Conservation (phyloP, 1,140 invertebrate species). For the Homarus americanus region DNA sequence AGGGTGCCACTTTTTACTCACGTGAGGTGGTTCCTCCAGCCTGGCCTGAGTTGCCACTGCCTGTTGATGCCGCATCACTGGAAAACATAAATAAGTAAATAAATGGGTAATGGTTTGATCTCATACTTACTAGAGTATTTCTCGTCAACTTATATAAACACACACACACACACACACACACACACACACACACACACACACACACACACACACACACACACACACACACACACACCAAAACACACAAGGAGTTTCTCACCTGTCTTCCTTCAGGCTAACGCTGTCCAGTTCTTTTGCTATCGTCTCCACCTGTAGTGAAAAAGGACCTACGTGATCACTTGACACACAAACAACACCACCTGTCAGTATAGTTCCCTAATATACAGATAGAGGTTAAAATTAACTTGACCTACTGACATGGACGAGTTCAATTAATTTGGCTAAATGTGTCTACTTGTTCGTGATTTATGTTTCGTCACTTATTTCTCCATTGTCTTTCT, state of each 20-base stretch:
- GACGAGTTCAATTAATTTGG: no score
- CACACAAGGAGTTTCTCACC: neutral
- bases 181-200: conserved; percentile 1
- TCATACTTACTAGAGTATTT: neutral
- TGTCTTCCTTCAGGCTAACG: neutral
- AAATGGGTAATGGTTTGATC: neutral
- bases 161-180: conserved; percentile 12
- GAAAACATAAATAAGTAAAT: neutral
- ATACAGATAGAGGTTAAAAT: no score
- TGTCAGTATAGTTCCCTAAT: no score
- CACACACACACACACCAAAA: no score
- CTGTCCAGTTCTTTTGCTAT: neutral
- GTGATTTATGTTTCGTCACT: no score
- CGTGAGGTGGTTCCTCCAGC: neutral
- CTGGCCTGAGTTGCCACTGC: neutral
- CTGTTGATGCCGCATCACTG: neutral
- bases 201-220: no score
- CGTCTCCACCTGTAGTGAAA: neutral
- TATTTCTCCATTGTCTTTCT: no score
- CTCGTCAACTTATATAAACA: neutral
- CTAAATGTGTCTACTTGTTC: no score
- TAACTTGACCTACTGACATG: no score
- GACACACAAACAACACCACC: no score
- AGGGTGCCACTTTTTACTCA: neutral
- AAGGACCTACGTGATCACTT: no score